Evolutionary conservation across 2,888 invertebrate genomes (phyloP), one percentile per base, ranked within the genome.

Genomic region (Dasypolia templi): DNA sequence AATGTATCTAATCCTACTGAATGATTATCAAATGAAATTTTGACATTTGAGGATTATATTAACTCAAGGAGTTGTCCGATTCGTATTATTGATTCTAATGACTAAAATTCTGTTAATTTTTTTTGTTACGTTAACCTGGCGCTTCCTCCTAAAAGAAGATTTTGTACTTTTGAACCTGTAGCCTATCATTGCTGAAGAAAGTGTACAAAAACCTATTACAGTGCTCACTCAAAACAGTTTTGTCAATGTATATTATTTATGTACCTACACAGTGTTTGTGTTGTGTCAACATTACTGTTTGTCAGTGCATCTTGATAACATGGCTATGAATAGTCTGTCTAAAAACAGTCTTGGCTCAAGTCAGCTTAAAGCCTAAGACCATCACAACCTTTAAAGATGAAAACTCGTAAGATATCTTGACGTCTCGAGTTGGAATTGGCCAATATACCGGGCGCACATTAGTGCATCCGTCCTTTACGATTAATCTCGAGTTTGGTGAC

Each of bases 401-500:
- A 76, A 76, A 75, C 44, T 64, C 61, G 59, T 62, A 39, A 77
- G 62, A 75, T 63, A 51, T 70, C 62, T 75, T 69, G 76, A 71
- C 75, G 63, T 64, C 73, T 68, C 56, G 61, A 81, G 74, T 77
- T 77, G 67, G 62, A 79, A 64, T 71, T 72, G 74, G 72, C 71
- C 74, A 81, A 75, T 79, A 79, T 77, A 76, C 76, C 17, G 75
- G 35, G 74, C 66, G 66, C 72, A 76, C 77, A 77, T 83, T 85
- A 69, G 61, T 79, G 80, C 79, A 87, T 81, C 82, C 75, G 85
- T 89, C 86, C 84, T 86, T 87, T 77, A 82, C 82, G 82, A 88
- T 88, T 88, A 86, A 86, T 87, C 84, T 83, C 82, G 84, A 87
- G 88, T 90, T 91, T 90, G 89, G 90, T 91, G 92, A 91, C 91